A percentile compares a stretch with the other conserved stretches of the same genome.
Conservation (phyloP, 2,113 vertebrate species). For the Sporophila hypoxantha region DNA sequence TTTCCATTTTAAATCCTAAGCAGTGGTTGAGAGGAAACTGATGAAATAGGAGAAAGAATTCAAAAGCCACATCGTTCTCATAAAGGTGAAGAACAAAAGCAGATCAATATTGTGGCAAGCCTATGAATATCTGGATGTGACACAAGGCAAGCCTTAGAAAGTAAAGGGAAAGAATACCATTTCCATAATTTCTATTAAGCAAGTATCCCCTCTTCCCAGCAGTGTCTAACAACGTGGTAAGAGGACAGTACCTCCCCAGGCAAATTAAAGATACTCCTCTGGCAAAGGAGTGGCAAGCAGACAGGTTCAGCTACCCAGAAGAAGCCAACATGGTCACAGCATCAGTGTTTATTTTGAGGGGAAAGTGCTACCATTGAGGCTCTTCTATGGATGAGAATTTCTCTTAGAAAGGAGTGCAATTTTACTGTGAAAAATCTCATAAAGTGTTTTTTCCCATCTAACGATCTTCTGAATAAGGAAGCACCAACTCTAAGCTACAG, state of each 20-base stretch:
- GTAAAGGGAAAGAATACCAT: background rate
- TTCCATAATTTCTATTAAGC: background rate
- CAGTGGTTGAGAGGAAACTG: background rate
- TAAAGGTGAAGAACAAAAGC: background rate
- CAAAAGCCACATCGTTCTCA: background rate
- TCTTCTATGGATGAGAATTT: background rate
- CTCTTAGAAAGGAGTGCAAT: background rate
- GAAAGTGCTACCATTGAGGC: background rate
- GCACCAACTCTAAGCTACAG: background rate
- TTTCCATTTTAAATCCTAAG: background rate
- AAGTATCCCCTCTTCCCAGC: background rate
- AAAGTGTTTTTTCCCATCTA: background rate
- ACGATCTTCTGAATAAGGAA: background rate
- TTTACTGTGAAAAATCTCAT: background rate
- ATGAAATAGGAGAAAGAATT: background rate
- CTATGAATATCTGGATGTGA: background rate
- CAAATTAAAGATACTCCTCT: background rate
- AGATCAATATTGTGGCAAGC: background rate
- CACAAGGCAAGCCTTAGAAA: background rate
- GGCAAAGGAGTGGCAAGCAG: background rate
- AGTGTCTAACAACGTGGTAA: background rate
- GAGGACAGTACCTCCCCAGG: background rate
- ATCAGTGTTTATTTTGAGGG: background rate
- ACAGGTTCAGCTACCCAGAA: background rate
- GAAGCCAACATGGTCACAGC: background rate